Conservation (phyloP, 2,888 invertebrate genomes). For the Drosophila nr. medialis region DNA sequence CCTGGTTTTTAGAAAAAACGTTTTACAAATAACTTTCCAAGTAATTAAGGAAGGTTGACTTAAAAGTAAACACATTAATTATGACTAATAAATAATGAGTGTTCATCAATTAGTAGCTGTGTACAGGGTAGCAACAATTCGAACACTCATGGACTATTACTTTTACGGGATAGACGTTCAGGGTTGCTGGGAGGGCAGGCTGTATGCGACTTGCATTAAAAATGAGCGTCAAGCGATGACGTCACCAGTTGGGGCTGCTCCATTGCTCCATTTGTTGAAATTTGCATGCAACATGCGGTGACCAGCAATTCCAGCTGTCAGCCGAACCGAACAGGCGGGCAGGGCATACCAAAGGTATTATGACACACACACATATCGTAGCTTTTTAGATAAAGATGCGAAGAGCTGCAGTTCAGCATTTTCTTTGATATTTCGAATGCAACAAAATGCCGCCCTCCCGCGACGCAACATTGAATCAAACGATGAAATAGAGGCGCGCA, state of each 20-base stretch:
- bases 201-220: conserved; percentile 67
- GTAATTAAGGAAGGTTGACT: neutral
- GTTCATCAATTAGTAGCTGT: neutral
- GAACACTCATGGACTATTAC: neutral
- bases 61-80: neutral
- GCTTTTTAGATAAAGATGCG: conserved; percentile 68
- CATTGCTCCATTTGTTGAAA: conserved; percentile 69
- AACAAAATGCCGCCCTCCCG: conserved; percentile 64
- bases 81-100: neutral
- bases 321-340: neutral
- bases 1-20: neutral
- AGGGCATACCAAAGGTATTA: conserved; percentile 67
- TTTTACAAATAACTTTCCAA: neutral
- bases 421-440: conserved; percentile 68
- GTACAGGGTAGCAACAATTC: neutral
- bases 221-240: conserved; percentile 55
- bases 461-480: conserved; percentile 40
- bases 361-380: conserved; percentile 64
- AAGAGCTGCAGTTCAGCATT: conserved; percentile 32
- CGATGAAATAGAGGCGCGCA: conserved; percentile 30
- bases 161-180: conserved; percentile 27
- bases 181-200: conserved; percentile 36
- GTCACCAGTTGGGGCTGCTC: conserved; percentile 44
- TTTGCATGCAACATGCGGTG: conserved; percentile 63
- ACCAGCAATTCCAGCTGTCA: conserved; percentile 17